Percentiles rank a stretch among this genome's conserved stretches.
Evolutionary conservation across 2,888 invertebrate genomes (phyloP).

Genomic region (Chrysodeixis includens): DNA sequence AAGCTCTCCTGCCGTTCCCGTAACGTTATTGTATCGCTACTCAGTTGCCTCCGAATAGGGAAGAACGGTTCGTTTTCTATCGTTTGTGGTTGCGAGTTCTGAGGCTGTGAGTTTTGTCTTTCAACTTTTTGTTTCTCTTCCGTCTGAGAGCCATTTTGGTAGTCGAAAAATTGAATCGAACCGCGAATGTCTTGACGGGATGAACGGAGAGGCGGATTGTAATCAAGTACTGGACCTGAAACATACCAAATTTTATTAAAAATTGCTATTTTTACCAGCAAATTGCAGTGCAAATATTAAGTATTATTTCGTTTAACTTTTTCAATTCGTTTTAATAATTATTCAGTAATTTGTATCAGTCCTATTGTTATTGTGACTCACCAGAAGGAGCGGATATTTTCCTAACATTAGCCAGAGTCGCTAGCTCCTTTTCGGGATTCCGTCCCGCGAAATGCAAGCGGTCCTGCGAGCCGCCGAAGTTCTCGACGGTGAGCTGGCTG

Average conservation of each 20-base stretch:
- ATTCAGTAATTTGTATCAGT: no score
- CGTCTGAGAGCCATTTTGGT: conserved; percentile 74
- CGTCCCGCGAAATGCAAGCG: conserved; percentile 95
- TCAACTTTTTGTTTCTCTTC: conserved; percentile 84
- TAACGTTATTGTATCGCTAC: conserved; percentile 88
- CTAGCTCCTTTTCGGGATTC: conserved; percentile 94
- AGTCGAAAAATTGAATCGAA: conserved; percentile 91
- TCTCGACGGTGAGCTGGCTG: conserved; percentile 96
- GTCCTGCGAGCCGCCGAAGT: conserved; percentile 97
- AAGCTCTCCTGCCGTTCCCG: conserved; percentile 70
- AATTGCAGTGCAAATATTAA: no score
- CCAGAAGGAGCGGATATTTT: conserved; percentile 88
- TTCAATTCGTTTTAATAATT: not conserved
- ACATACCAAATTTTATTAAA: not conserved
- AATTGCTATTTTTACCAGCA: no score
- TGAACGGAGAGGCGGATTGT: conserved; percentile 92
- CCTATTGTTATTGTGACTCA: conserved; percentile 52
- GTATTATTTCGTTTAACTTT: no score
- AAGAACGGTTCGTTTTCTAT: conserved; percentile 63
- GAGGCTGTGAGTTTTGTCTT: conserved; percentile 90
- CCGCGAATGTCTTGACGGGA: conserved; percentile 93
- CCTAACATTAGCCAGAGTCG: conserved; percentile 80
- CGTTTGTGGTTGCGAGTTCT: conserved; percentile 61
- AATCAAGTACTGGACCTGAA: conserved; percentile 88
- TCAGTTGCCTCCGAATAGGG: conserved; percentile 88